Conservation (phyloP, 2,888 invertebrate genomes). For the Pachliopta kotzebuea region DNA sequence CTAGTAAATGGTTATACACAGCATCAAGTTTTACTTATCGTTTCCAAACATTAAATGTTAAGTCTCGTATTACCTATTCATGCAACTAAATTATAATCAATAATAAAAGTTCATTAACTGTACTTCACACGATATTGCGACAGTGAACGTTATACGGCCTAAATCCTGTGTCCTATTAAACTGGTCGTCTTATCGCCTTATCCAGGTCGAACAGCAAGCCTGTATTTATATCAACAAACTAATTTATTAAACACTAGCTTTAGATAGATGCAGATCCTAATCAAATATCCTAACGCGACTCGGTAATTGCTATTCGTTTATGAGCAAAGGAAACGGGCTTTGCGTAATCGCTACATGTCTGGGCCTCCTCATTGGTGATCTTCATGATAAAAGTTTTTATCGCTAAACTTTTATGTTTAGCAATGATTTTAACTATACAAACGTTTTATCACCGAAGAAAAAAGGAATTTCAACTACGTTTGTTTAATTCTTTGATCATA, state of each 20-base stretch:
- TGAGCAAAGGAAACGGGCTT: conserved; percentile 1
- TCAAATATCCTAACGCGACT: conserved; percentile 20
- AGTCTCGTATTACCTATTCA: too few relatives aligned
- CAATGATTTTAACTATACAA: too few relatives aligned
- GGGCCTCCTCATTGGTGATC: neutral
- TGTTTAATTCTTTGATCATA: too few relatives aligned
- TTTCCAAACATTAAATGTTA: too few relatives aligned
- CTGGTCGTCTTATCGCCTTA: neutral
- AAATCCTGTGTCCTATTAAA: neutral
- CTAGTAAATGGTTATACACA: too few relatives aligned
- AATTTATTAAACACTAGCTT: conserved; percentile 18
- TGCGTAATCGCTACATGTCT: neutral
- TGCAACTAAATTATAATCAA: too few relatives aligned
- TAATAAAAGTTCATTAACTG: too few relatives aligned
- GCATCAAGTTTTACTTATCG: too few relatives aligned
- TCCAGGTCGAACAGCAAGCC: neutral
- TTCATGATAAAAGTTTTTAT: neutral
- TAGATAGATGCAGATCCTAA: conserved; percentile 4
- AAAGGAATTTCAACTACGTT: too few relatives aligned
- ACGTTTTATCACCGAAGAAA: too few relatives aligned
- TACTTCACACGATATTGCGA: neutral
- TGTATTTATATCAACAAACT: conserved; percentile 8
- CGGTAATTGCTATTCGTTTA: conserved; percentile 11
- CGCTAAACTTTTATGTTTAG: too few relatives aligned
- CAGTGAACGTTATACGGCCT: neutral